Evolutionary conservation across 1,140 invertebrate genomes (phyloP).

Genomic region (Phocides pigmalion): DNA sequence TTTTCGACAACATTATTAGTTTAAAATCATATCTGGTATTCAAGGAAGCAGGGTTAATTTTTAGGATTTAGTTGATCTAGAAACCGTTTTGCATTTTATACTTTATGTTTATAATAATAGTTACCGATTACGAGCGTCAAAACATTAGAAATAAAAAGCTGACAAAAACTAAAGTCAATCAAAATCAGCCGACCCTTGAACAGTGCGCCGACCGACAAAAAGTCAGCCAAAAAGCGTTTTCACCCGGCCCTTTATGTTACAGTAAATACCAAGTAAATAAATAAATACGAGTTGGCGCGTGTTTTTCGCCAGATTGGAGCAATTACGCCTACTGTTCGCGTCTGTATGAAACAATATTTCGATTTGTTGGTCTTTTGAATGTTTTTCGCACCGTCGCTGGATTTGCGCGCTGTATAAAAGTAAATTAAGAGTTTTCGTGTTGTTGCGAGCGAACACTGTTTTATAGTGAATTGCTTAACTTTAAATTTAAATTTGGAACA

Average conservation of each 20-base stretch:
- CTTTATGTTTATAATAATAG: no score
- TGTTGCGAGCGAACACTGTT: not conserved
- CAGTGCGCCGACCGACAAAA: slow-evolving; percentile 6
- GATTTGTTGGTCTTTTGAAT: slow-evolving; percentile 44
- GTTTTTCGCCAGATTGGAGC: slow-evolving; percentile 67
- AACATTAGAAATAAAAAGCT: slow-evolving; percentile 7
- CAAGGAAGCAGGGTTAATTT: no score
- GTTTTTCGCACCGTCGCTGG: slow-evolving; percentile 31
- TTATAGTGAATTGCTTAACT: not conserved
- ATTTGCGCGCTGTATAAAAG: slow-evolving; percentile 18
- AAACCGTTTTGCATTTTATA: no score
- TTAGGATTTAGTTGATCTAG: no score
- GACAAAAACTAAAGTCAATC: slow-evolving; percentile 14
- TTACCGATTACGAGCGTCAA: no score
- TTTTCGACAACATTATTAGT: no score
- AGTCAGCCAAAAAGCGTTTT: slow-evolving; percentile 37
- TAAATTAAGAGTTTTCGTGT: slow-evolving; percentile 13
- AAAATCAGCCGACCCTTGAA: slow-evolving; percentile 9
- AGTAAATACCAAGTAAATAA: slow-evolving; percentile 80
- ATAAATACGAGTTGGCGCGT: slow-evolving; percentile 71
- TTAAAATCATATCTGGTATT: no score
- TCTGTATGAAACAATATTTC: slow-evolving; percentile 43
- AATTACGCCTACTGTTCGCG: slow-evolving; percentile 52
- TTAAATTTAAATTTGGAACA: not conserved
- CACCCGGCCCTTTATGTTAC: slow-evolving; percentile 53